phyloP scores from a whole-genome alignment of 2,797 vertebrate genomes.

The Poecile montanus region DNA sequence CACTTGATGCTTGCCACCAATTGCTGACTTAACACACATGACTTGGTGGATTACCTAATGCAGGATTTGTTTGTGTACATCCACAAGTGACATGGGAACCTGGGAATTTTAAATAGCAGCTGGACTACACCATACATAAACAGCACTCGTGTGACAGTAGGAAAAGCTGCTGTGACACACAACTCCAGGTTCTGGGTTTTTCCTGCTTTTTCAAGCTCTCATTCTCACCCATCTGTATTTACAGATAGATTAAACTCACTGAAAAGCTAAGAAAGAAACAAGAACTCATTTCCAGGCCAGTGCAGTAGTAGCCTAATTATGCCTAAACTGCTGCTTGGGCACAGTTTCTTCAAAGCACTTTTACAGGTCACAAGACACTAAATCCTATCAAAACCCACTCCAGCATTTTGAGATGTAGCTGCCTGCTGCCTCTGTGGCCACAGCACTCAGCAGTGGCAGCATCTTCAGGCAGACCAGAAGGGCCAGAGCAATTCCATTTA shows the following conservation, averaged over 20 bases:
- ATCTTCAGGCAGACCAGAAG: not conserved
- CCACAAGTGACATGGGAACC: not conserved
- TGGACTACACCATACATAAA: not conserved
- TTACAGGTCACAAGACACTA: not conserved
- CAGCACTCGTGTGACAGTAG: not conserved
- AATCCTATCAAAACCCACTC: not conserved
- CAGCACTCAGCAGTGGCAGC: not conserved
- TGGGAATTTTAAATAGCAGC: not conserved
- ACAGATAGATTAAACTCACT: not conserved
- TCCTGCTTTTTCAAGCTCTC: not conserved
- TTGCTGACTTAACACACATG: not conserved
- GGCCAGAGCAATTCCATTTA: conserved; percentile 63
- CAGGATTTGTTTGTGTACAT: not conserved
- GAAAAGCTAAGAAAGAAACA: not conserved
- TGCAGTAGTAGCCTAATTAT: not conserved
- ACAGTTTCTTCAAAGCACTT: conserved; percentile 3
- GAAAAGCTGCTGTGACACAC: not conserved
- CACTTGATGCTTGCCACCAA: not conserved
- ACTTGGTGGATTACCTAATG: not conserved
- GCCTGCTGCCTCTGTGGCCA: not conserved
- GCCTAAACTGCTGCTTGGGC: not conserved
- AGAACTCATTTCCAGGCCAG: not conserved
- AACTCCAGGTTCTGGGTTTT: not conserved
- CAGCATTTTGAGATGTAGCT: not conserved
- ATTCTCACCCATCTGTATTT: not conserved